A percentile compares a stretch with the other conserved stretches of the same genome.
These are phyloP conservation scores for Callospermophilus lateralis DNA, from an alignment of 2,113 vertebrate genomes.

Conservation along the genomic window DNA sequence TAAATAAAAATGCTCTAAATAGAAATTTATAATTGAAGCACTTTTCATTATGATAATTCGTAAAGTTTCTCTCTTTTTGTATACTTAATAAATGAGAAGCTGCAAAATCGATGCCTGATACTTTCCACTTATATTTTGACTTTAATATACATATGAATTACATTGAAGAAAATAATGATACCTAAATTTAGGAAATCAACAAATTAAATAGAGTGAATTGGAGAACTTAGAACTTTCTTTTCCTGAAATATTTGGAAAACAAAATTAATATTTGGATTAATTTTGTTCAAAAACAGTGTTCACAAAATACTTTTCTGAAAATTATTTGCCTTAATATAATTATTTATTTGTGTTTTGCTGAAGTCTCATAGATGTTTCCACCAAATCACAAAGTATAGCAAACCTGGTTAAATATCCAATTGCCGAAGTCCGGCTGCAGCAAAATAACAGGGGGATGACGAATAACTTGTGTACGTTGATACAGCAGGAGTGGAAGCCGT, in stretches of 20 bases:
- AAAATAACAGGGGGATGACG: too few species aligned
- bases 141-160: background rate
- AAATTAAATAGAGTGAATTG: background rate
- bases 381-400: background rate
- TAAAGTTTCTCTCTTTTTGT: slow-evolving; percentile 72
- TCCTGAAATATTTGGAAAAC: background rate
- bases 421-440: too few species aligned
- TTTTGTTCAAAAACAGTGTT: background rate
- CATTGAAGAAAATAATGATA: background rate
- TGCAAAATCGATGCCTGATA: background rate
- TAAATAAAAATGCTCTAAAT: slow-evolving; percentile 73
- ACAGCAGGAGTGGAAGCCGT: too few species aligned
- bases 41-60: slow-evolving; percentile 70
- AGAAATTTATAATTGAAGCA: slow-evolving; percentile 75
- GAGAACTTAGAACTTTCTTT: background rate
- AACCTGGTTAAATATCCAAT: background rate
- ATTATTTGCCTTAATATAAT: background rate
- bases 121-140: background rate
- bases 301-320: background rate
- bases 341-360: background rate
- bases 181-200: background rate
- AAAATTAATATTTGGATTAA: background rate
- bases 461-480: too few species aligned
- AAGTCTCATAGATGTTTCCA: background rate
- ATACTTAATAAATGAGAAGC: background rate